phyloP scores from a whole-genome alignment of 2,888 invertebrate species.

The Meiosimyza platycephala region DNA sequence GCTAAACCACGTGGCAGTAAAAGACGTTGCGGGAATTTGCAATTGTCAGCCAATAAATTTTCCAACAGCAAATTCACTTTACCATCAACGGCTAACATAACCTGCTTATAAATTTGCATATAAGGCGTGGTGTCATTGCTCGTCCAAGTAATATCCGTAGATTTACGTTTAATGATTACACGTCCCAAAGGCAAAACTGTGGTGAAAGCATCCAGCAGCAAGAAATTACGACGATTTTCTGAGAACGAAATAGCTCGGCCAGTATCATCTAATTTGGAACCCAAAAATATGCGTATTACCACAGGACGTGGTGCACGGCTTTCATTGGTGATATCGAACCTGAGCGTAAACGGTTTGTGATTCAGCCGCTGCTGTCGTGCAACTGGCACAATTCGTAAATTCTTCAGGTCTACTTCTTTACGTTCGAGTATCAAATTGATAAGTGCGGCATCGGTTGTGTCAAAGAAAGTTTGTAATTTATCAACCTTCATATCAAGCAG shows the following conservation, averaged over 20 bases:
- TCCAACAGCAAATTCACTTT: conserved; percentile 52
- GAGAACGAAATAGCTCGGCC: conserved; percentile 69
- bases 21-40: conserved; percentile 72
- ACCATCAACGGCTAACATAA: conserved; percentile 47
- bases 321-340: conserved; percentile 68
- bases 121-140: conserved; percentile 69
- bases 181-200: conserved; percentile 70
- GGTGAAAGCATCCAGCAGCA: conserved; percentile 73
- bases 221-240: conserved; percentile 71
- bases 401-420: conserved; percentile 49
- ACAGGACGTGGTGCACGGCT: conserved; percentile 70
- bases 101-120: conserved; percentile 62
- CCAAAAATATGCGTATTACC: conserved; percentile 73
- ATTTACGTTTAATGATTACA: conserved; percentile 52
- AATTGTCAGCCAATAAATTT: conserved; percentile 56
- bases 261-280: conserved; percentile 73
- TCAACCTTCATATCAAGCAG: conserved; percentile 73
- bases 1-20: conserved; percentile 72
- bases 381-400: conserved; percentile 47
- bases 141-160: conserved; percentile 53
- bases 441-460: conserved; percentile 72
- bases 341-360: conserved; percentile 74
- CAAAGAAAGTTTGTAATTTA: conserved; percentile 76
- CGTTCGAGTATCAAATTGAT: conserved; percentile 56
- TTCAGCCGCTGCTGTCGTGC: conserved; percentile 76